Percentiles rank a stretch among this genome's conserved stretches.
phyloP scores from a whole-genome alignment of 1,140 invertebrate genomes.

The Megathymus violae region DNA sequence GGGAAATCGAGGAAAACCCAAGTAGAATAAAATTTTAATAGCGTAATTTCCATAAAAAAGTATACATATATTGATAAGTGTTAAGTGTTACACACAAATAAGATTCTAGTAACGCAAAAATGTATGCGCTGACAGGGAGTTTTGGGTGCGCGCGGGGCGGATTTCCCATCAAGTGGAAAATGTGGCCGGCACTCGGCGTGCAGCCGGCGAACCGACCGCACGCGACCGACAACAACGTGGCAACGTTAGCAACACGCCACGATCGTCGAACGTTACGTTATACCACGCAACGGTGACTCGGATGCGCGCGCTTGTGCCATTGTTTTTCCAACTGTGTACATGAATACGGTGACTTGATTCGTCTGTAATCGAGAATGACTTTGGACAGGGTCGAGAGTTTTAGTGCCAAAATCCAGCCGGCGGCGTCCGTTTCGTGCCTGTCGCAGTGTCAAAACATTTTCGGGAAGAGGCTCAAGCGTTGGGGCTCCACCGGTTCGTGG shows the following conservation, averaged over 20 bases:
- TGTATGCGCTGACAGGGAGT: constrained; percentile 45
- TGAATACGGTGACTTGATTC: background rate
- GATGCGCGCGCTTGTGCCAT: constrained; percentile 7
- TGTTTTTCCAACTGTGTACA: background rate
- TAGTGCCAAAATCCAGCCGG: constrained; percentile 78
- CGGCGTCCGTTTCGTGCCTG: constrained; percentile 79
- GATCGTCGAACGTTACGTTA: constrained; percentile 17
- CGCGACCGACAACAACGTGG: constrained; percentile 41
- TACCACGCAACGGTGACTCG: constrained; percentile 2
- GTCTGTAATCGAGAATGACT: constrained; percentile 67
- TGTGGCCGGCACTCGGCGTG: constrained; percentile 56
- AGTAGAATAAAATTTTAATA: too few relatives aligned
- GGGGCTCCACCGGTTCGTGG: constrained; percentile 89
- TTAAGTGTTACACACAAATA: constrained; percentile 52
- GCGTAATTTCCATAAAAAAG: constrained; percentile 18
- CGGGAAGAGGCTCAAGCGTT: constrained; percentile 86
- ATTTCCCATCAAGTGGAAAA: constrained; percentile 70
- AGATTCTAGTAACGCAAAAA: constrained; percentile 43
- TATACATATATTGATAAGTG: too few relatives aligned
- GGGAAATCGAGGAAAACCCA: too few relatives aligned
- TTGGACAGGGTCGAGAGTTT: constrained; percentile 74
- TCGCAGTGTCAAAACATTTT: constrained; percentile 83
- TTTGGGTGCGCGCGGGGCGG: constrained; percentile 59
- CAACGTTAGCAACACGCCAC: constrained; percentile 28
- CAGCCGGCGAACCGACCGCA: constrained; percentile 53